Evolutionary conservation across 2,888 invertebrate species (phyloP), one percentile per base, ranked within the genome.

Genomic region (Odontocolon sp.): DNA sequence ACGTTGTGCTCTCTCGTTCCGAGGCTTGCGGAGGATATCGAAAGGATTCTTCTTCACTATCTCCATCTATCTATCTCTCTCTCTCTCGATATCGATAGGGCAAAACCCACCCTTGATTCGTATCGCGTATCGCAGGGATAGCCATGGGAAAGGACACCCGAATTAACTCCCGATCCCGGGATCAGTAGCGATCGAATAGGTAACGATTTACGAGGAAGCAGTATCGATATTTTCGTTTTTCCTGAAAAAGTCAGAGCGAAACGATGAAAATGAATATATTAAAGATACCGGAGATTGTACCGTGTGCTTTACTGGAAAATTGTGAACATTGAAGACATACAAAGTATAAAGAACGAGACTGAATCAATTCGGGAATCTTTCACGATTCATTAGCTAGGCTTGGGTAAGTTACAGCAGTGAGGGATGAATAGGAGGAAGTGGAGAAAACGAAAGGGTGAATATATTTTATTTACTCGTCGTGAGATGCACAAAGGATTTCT

Each of bases 21-120:
- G 45, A 31, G 63, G 33, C 63, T 33, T 14, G 14, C 56, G 56
- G 50, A 14, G 23, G 47, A 85, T 86, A 85, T 82, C 83, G 78
- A 85, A 84, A 82, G 83, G 82, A 84, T 84, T 82, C 79, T 81
- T 67, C 72, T 59, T 63, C n/a, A n/a, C n/a, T n/a, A n/a, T n/a
- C n/a, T n/a, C n/a, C n/a, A n/a, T n/a, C n/a, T n/a, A n/a, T n/a
- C n/a, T 57, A 45, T 59, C 59, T 45, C 47, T 56, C 36, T 42
- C 36, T 74, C 57, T 40, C 64, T 61, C 67, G 31, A 52, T n/a
- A n/a, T n/a, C n/a, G n/a, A 63, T 71, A 42, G 50, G 21, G 57
- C 76, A 31, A 71, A 71, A 47, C 71, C 64, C 67, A 47, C 61
- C 67, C 52, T 11, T 47, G 76, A 71, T 77, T 63, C 71, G 67